phyloP scores from a whole-genome alignment of 2,113 vertebrate species.

The Corynorhinus townsendii region DNA sequence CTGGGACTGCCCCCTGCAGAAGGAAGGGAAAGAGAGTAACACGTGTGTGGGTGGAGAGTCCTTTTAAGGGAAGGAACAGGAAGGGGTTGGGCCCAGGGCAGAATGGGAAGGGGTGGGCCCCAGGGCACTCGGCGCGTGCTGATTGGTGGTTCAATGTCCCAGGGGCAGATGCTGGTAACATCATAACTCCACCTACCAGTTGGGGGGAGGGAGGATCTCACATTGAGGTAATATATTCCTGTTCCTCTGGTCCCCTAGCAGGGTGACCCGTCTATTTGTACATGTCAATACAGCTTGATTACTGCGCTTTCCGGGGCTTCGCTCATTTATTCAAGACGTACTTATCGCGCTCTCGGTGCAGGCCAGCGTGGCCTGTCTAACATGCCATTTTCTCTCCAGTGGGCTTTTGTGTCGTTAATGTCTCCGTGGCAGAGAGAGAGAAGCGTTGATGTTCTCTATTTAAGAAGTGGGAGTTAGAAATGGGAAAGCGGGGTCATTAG shows the following conservation, averaged over 20 bases:
- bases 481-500: not conserved
- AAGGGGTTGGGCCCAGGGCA: too few relatives aligned
- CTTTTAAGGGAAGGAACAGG: too few relatives aligned
- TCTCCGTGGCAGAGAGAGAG: not conserved
- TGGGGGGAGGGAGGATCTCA: too few relatives aligned
- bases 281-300: not conserved
- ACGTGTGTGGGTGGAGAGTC: too few relatives aligned
- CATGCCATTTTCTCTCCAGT: not conserved
- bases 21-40: too few relatives aligned
- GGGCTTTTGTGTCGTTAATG: not conserved
- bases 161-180: too few relatives aligned
- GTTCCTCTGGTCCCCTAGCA: not conserved
- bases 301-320: not conserved
- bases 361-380: not conserved
- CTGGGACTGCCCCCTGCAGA: too few relatives aligned
- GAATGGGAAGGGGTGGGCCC: too few relatives aligned
- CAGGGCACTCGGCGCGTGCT: too few relatives aligned
- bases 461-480: not conserved
- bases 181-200: too few relatives aligned
- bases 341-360: accelerated
- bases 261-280: not conserved
- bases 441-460: not conserved
- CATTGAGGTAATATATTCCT: not conserved
- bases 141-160: too few relatives aligned
- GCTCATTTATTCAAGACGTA: not conserved